These are phyloP conservation scores for Gymnobelideus leadbeateri DNA, from an alignment of 2,113 vertebrate species.

Conservation along the genomic window DNA sequence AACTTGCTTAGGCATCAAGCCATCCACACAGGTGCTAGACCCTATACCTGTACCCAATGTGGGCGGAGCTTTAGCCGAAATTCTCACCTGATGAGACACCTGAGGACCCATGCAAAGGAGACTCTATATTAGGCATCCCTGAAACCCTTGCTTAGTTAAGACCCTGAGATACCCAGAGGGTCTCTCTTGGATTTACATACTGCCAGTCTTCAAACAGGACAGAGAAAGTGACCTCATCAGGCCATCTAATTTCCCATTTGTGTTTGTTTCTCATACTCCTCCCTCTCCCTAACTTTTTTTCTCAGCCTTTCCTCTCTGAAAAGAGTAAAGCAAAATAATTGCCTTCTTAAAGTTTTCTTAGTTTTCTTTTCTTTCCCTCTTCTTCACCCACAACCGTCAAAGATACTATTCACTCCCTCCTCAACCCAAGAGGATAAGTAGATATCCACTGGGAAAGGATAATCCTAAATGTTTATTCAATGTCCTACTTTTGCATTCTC, in stretches of 20 bases:
- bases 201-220: background rate
- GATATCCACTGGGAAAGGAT: background rate
- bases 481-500: background rate
- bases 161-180: background rate
- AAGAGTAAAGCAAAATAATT: background rate
- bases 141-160: background rate
- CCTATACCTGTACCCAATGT: conserved; percentile 70
- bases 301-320: too few species aligned
- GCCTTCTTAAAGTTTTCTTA: background rate
- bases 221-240: background rate
- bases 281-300: background rate
- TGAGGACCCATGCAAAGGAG: conserved; percentile 73
- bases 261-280: background rate
- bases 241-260: background rate
- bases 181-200: background rate
- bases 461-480: background rate
- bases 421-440: background rate
- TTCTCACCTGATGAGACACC: conserved; percentile 77
- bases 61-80: conserved; percentile 78
- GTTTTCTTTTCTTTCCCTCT: too few species aligned
- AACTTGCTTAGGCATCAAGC: conserved; percentile 75
- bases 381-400: background rate
- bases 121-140: conserved; percentile 62
- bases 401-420: background rate
- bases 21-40: conserved; percentile 69